Evolutionary conservation across 1,140 invertebrate genomes (phyloP), one percentile per base, ranked within the genome.

Genomic region (Heliothis subflexa): DNA sequence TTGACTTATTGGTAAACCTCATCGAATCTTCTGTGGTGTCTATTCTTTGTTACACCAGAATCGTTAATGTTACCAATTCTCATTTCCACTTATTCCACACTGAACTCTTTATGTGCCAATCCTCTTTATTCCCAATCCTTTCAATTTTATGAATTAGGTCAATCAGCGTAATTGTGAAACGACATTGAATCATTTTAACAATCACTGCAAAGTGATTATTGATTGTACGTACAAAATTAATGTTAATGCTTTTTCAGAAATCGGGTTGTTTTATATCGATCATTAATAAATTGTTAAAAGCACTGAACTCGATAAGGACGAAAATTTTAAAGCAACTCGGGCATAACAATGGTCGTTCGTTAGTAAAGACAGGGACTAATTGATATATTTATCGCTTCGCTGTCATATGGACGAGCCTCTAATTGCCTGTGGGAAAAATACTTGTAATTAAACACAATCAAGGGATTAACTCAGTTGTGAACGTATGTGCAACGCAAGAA

Each of bases 381-480:
- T 52, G 59, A 50, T 64, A 64, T 64, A 59, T 74, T 76, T 64
- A 76, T 64, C 64, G 59, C 49, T 21, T 64, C 14, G 57, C n/a
- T 64, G 47, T 76, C 57, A 76, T 64, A 50, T 18, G 25, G 16
- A 73, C 55, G 14, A 3, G 11, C 16, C 47, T 4, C 45, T 81
- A 81, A 82, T 79, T 82, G 78, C 14, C 61, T 78, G 81, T 82
- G 81, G 49, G 78, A 83, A 74, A 83, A 78, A 80, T 68, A 76
- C 64, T 80, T 68, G 66, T 76, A 79, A 78, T 83, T 78, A 62
- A 83, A 78, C 78, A 57, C 78, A 83, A 83, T 83, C 55, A 82
- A 74, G 16, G 18, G 55, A 66, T 64, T 73, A 72, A 78, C 66
- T 73, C 40, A 25, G 55, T 47, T 73, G 73, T 54, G 18, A 62